phyloP scores from a whole-genome alignment of 1,140 invertebrate species.

The Conus betulinus region DNA sequence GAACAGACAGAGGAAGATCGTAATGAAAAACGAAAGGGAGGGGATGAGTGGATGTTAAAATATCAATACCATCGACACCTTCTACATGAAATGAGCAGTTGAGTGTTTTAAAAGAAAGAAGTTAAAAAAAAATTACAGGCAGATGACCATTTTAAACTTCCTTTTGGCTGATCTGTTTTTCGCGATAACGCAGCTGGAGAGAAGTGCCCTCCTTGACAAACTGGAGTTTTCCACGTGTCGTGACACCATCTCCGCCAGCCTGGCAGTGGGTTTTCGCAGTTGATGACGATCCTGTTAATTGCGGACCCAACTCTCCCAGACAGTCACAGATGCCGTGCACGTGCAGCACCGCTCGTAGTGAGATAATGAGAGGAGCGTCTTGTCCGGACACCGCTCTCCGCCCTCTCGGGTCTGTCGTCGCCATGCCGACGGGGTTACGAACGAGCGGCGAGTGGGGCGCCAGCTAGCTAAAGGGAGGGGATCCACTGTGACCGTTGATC shows the following conservation, averaged over 20 bases:
- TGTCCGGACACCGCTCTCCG: background rate
- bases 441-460: background rate
- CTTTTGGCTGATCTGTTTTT: too few species aligned
- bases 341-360: background rate
- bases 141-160: too few species aligned
- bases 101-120: too few species aligned
- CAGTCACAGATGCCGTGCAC: conserved; percentile 12
- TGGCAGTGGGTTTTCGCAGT: background rate
- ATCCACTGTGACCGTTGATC: background rate
- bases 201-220: background rate
- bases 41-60: too few species aligned
- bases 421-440: background rate
- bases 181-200: background rate
- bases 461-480: background rate
- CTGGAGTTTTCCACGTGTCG: background rate
- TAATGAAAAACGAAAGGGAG: too few species aligned
- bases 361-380: background rate
- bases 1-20: too few species aligned
- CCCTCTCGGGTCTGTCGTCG: background rate
- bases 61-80: too few species aligned
- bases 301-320: background rate
- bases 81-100: too few species aligned
- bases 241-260: background rate
- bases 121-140: too few species aligned
- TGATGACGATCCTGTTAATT: background rate